Percentiles rank a stretch among this genome's conserved stretches.
Evolutionary conservation across 2,888 invertebrate genomes (phyloP).

Genomic region (Tenthredo scrophulariae): DNA sequence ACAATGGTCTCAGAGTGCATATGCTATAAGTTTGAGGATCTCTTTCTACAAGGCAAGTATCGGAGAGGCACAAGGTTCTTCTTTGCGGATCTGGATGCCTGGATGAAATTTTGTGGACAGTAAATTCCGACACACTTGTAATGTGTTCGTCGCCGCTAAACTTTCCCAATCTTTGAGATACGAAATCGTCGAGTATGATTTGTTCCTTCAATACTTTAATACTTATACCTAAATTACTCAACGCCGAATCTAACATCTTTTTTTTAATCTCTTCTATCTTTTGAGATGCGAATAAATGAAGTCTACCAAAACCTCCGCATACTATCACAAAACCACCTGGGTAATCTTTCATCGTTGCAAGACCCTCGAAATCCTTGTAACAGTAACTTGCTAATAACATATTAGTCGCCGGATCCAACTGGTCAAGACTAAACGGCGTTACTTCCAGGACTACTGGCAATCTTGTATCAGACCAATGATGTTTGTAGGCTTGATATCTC

Average conservation of each 20-base stretch:
- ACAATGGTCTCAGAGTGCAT: conserved; percentile 90
- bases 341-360: conserved; percentile 91
- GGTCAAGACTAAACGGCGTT: conserved; percentile 94
- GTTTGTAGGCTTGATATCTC: conserved; percentile 95
- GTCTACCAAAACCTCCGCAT: conserved; percentile 93
- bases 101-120: conserved; percentile 93
- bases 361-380: conserved; percentile 92
- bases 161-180: conserved; percentile 93
- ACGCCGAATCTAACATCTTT: conserved; percentile 91
- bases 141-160: conserved; percentile 95
- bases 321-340: conserved; percentile 96
- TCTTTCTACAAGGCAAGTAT: conserved; percentile 96
- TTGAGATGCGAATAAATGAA: conserved; percentile 93
- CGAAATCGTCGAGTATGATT: conserved; percentile 92
- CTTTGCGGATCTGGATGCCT: conserved; percentile 92
- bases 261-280: conserved; percentile 93
- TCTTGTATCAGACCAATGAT: conserved; percentile 97
- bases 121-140: conserved; percentile 97
- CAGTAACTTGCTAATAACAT: conserved; percentile 90
- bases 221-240: conserved; percentile 88
- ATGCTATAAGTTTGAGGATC: conserved; percentile 98
- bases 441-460: conserved; percentile 94
- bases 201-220: conserved; percentile 92
- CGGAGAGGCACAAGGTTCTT: conserved; percentile 95
- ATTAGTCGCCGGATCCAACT: conserved; percentile 93